phyloP scores from a whole-genome alignment of 1,140 invertebrate genomes.

The Ostrea edulis region DNA sequence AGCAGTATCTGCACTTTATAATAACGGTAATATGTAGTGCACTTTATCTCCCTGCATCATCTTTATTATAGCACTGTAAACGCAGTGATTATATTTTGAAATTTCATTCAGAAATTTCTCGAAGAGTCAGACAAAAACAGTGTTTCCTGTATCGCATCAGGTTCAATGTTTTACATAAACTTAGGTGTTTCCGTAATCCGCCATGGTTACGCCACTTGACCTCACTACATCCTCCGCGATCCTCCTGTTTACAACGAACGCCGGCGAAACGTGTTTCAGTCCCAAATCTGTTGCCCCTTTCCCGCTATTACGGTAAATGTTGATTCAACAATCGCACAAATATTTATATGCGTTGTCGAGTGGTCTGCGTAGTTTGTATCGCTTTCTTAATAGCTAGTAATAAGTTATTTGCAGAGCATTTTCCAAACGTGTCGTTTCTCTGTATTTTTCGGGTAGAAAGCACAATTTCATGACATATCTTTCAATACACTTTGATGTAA shows the following conservation, averaged over 20 bases:
- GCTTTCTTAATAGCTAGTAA: conserved; percentile 32
- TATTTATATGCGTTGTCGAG: conserved; percentile 40
- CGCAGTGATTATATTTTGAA: too few species aligned
- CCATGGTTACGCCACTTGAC: conserved; percentile 24
- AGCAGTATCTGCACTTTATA: too few species aligned
- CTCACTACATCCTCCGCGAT: neutral
- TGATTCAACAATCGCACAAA: conserved; percentile 38
- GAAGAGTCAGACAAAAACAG: neutral
- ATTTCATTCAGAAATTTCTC: neutral
- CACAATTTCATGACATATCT: conserved; percentile 31
- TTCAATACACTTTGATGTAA: conserved; percentile 31
- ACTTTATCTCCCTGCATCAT: too few species aligned
- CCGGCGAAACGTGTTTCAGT: conserved; percentile 34
- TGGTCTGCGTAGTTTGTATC: conserved; percentile 24
- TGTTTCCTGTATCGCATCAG: neutral
- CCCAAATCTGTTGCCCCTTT: conserved; percentile 39
- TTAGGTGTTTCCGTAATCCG: conserved; percentile 36
- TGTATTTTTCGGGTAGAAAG: conserved; percentile 13
- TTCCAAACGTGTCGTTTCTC: conserved; percentile 12
- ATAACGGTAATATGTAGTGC: too few species aligned
- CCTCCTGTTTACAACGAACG: conserved; percentile 3
- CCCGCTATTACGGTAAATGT: conserved; percentile 35
- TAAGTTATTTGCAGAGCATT: conserved; percentile 32
- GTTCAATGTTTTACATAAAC: conserved; percentile 37
- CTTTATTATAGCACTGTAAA: too few species aligned